A percentile compares a stretch with the other conserved stretches of the same genome.
Conservation (phyloP, 2,888 invertebrate genomes). For the Piscicola geometra region DNA sequence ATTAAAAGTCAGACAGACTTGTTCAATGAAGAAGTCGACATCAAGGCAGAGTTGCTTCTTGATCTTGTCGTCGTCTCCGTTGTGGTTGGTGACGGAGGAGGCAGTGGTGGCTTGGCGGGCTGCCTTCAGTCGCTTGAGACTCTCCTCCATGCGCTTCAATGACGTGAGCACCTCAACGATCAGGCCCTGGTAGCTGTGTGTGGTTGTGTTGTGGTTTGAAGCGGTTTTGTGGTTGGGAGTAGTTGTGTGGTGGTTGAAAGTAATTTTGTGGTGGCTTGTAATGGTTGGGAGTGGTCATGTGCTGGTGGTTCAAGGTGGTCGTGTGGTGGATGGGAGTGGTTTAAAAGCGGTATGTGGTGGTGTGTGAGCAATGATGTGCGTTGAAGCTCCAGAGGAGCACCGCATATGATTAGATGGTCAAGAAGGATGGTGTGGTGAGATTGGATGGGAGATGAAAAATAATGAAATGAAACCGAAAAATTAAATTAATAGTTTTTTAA, state of each 20-base stretch:
- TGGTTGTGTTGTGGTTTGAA: background rate
- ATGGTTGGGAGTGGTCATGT: background rate
- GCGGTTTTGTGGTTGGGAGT: background rate
- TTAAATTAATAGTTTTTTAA: too few species aligned
- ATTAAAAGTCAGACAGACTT: constrained; percentile 54
- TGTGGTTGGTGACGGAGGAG: constrained; percentile 61
- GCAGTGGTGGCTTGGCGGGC: constrained; percentile 63
- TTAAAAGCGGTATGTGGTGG: too few species aligned
- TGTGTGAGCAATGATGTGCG: too few species aligned
- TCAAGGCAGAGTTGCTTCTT: constrained; percentile 81
- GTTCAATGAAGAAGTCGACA: constrained; percentile 69
- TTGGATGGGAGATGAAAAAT: too few species aligned
- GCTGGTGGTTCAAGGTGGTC: background rate
- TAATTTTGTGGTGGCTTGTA: background rate
- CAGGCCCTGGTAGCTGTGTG: constrained; percentile 56
- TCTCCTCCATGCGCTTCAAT: constrained; percentile 91
- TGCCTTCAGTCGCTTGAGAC: constrained; percentile 79
- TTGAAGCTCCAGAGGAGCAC: too few species aligned
- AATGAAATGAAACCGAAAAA: too few species aligned
- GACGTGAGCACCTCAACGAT: constrained; percentile 84
- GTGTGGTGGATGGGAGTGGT: too few species aligned
- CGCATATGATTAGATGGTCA: too few species aligned
- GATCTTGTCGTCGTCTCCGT: constrained; percentile 88
- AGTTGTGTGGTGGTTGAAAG: constrained; percentile 10
- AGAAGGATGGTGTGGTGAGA: too few species aligned